Percentiles rank a stretch among this genome's conserved stretches.
Conservation (phyloP, 2,888 invertebrate genomes). For the Gasteruption jaculator region DNA sequence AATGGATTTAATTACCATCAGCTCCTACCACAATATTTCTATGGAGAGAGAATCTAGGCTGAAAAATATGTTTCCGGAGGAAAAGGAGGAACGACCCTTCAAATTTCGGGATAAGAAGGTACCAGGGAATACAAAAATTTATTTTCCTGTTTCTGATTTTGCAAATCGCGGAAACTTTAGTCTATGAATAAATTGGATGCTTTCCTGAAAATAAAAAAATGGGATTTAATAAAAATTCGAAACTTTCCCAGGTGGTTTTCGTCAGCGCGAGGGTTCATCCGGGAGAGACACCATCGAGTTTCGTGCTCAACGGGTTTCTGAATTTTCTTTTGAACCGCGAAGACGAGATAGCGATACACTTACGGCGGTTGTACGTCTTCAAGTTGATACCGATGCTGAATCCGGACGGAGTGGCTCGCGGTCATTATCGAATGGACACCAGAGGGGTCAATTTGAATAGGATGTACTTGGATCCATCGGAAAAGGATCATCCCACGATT, state of each 20-base stretch:
- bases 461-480: constrained; percentile 76
- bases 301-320: constrained; percentile 84
- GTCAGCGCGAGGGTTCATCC: constrained; percentile 88
- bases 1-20: constrained; percentile 79
- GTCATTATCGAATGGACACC: constrained; percentile 83
- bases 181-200: constrained; percentile 5
- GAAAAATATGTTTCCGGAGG: constrained; percentile 69
- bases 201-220: no score
- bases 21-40: constrained; percentile 74
- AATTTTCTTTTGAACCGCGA: constrained; percentile 71
- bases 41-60: constrained; percentile 69
- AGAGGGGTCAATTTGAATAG: constrained; percentile 85
- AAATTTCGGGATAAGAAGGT: constrained; percentile 78
- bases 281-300: constrained; percentile 87
- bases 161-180: neutral
- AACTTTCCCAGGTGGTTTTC: constrained; percentile 65
- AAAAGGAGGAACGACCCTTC: constrained; percentile 62
- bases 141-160: neutral
- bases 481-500: constrained; percentile 74
- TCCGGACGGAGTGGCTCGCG: constrained; percentile 84
- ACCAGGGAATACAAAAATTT: no score
- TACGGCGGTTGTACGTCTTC: constrained; percentile 77
- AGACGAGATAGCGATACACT: constrained; percentile 69
- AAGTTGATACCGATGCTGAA: constrained; percentile 88
- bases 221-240: no score